Base-by-base conservation (phyloP, 2,888 invertebrate species). In the Protonemura montana region DNA sequence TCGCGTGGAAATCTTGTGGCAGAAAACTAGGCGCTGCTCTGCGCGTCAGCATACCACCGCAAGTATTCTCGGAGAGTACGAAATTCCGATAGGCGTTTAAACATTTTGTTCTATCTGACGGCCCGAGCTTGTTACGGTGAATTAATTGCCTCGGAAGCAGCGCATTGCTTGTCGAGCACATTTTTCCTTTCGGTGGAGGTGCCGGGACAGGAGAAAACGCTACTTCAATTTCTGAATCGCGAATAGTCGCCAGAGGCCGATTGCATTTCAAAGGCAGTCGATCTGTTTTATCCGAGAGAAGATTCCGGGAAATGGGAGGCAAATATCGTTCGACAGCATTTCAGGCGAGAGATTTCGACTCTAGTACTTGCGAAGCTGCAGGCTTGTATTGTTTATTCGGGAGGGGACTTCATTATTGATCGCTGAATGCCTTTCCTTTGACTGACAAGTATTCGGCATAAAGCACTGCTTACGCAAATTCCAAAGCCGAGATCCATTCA, bases 11-110 rank as follows among this genome's bases (percentile, higher is more conserved):
- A 30, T 25, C 76, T 29, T 84, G 41, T 21, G 76, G 30, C 30
- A 77, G 76, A 85, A 42, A 85, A 85, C 76, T 85, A 26, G 76
- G 76, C 29, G 85, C 28, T 76, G 76, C 26, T 59, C 1, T 21
- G 21, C 59, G 59, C 59, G 59, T 59, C 59, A 59, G 59, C 59
- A 59, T 59, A 59, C 59, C 59, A 59, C 59, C 59, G 59, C 59
- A 59, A 59, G 59, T 59, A 59, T 59, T 59, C 59, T 59, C 59
- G 59, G 21, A 2, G 21, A 59, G n/a, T n/a, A 21, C 16, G 59
- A 59, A 59, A 59, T 59, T 59, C 59, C 59, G 59, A 59, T 21
- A 21, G 59, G 16, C 59, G 59, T 59, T 59, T 59, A 21, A n/a
- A 59, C 13, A 59, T 59, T 10, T 21, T 59, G 59, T 59, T 2